Conservation (phyloP, 2,113 vertebrate genomes). For the Pipra filicauda region DNA sequence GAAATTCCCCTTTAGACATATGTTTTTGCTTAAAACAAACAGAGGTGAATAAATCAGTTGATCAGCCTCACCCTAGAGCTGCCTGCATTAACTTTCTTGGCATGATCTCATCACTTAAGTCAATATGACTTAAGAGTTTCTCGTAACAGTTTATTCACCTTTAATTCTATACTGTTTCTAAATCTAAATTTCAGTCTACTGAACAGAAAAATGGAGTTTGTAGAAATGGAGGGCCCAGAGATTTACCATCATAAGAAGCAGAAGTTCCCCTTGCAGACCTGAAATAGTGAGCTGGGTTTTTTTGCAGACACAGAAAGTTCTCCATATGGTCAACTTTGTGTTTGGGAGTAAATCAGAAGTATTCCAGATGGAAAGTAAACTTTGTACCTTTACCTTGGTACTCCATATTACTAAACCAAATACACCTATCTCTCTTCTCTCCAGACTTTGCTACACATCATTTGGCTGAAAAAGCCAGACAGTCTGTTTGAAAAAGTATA, state of each 20-base stretch:
- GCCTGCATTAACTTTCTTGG: slow-evolving; percentile 72
- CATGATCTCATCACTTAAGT: slow-evolving; percentile 71
- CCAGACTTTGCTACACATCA: background rate
- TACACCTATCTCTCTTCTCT: background rate
- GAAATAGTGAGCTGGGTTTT: background rate
- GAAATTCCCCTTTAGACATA: slow-evolving; percentile 55
- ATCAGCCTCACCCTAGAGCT: slow-evolving; percentile 33
- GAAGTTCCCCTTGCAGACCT: background rate
- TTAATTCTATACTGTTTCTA: slow-evolving; percentile 62
- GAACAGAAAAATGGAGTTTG: slow-evolving; percentile 20
- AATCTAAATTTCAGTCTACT: slow-evolving; percentile 58
- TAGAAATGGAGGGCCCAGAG: background rate
- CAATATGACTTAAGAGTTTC: slow-evolving; percentile 74
- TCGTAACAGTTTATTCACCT: slow-evolving; percentile 68
- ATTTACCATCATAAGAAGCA: slow-evolving; percentile 29
- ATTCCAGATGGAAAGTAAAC: slow-evolving; percentile 21
- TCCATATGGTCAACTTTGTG: background rate
- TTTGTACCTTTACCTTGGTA: background rate
- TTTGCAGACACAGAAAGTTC: background rate
- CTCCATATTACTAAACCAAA: background rate
- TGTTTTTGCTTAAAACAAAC: slow-evolving; percentile 71
- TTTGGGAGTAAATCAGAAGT: background rate
- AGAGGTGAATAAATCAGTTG: slow-evolving; percentile 70
- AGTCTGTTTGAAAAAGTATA: background rate
- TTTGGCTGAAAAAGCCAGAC: slow-evolving; percentile 17